phyloP scores from a whole-genome alignment of 2,888 invertebrate genomes.

The Brachypalpus laphriformis region DNA sequence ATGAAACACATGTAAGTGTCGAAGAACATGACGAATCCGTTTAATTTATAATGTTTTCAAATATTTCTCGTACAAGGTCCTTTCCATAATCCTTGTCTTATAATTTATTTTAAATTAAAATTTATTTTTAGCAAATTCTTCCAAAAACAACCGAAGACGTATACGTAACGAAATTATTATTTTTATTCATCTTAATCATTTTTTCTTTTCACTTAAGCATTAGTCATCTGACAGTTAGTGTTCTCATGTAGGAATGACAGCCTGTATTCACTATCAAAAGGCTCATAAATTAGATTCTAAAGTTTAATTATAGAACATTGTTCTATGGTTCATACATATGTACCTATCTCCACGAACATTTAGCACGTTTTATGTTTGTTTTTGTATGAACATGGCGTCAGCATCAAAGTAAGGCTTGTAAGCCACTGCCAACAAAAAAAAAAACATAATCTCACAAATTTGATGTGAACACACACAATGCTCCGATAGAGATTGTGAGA shows the following conservation, averaged over 20 bases:
- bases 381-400: slow-evolving; percentile 45
- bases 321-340: neutral
- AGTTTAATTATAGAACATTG: slow-evolving; percentile 36
- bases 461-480: slow-evolving; percentile 29
- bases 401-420: slow-evolving; percentile 34
- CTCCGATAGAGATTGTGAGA: slow-evolving; percentile 36
- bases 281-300: slow-evolving; percentile 19
- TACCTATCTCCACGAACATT: slow-evolving; percentile 20
- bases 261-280: slow-evolving; percentile 34
- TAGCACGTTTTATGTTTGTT: slow-evolving; percentile 20
- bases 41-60: neutral
- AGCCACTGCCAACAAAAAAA: slow-evolving; percentile 19
- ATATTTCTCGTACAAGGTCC: neutral
- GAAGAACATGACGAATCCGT: neutral
- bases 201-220: slow-evolving; percentile 12
- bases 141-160: slow-evolving; percentile 1
- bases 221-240: slow-evolving; percentile 34
- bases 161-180: neutral
- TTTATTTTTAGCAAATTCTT: slow-evolving; percentile 4
- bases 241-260: no score
- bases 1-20: neutral
- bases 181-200: neutral
- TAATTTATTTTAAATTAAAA: neutral
- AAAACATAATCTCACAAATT: slow-evolving; percentile 27
- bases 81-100: neutral